A percentile compares a stretch with the other conserved stretches of the same genome.
Evolutionary conservation across 2,797 vertebrate species (phyloP).

Genomic region (Fistularia commersonii): DNA sequence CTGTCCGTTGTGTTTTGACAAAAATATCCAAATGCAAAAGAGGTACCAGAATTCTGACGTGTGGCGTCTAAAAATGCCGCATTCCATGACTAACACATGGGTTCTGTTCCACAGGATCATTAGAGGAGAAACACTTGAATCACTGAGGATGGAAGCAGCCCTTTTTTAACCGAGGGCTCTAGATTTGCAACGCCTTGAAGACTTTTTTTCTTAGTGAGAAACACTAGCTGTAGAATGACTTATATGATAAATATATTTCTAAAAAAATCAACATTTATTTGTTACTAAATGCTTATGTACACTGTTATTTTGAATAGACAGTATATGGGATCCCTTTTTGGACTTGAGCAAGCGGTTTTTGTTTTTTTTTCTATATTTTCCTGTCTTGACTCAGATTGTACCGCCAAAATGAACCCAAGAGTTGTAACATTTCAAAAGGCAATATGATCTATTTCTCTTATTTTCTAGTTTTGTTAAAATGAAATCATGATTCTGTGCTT

Average conservation of each 20-base stretch:
- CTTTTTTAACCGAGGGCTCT: constrained; percentile 91
- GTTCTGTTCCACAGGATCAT: constrained; percentile 84
- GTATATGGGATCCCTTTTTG: constrained; percentile 80
- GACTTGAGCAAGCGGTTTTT: constrained; percentile 72
- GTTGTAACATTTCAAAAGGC: constrained; percentile 91
- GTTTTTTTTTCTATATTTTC: constrained; percentile 70
- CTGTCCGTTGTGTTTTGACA: no score
- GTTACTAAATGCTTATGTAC: constrained; percentile 93
- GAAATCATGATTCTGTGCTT: constrained; percentile 85
- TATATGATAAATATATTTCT: constrained; percentile 90
- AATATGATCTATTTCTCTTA: constrained; percentile 84
- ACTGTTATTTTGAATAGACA: constrained; percentile 84
- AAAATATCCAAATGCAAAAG: no score
- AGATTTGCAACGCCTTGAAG: constrained; percentile 97
- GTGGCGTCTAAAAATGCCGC: no score
- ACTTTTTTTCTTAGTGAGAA: constrained; percentile 94
- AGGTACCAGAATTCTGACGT: no score
- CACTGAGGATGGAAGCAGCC: constrained; percentile 83
- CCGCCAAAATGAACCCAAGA: constrained; percentile 81
- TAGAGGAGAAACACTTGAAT: constrained; percentile 85
- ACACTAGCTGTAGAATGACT: constrained; percentile 99
- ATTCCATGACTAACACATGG: neutral
- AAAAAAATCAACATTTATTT: constrained; percentile 94
- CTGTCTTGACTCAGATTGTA: constrained; percentile 76
- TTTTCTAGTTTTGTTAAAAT: constrained; percentile 87